These are phyloP conservation scores for Anneissia japonica DNA, from an alignment of 35 echinoderm and acorn worm species.

Conservation along the genomic window DNA sequence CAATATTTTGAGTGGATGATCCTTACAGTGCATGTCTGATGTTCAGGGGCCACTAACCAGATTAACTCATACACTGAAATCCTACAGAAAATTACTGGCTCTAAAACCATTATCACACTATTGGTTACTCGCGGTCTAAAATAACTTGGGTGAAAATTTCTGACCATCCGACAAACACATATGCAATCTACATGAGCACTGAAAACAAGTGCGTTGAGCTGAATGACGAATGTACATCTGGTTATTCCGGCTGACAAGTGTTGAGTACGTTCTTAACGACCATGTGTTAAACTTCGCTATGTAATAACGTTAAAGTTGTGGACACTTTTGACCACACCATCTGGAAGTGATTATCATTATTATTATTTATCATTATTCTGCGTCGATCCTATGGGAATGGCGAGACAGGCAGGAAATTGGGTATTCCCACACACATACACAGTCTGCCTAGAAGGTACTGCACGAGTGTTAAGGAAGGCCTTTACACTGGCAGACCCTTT, in stretches of 20 bases:
- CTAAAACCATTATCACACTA: no score
- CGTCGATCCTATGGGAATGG: neutral
- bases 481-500: no score
- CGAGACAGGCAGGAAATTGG: neutral
- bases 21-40: no score
- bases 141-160: neutral
- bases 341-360: neutral
- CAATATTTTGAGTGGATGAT: no score
- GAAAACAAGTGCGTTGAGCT: neutral
- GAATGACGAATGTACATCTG: neutral
- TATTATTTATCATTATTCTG: neutral
- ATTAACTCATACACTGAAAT: no score
- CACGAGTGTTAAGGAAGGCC: neutral
- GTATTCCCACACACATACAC: neutral
- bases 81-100: no score
- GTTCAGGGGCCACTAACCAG: no score
- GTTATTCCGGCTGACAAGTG: neutral
- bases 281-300: neutral
- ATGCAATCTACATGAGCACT: neutral
- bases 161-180: neutral
- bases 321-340: neutral
- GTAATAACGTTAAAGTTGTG: neutral
- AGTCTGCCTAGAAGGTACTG: neutral
- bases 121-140: neutral
- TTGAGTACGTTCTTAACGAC: neutral